These are phyloP conservation scores for Anguilla anguilla DNA, from an alignment of 2,797 vertebrate genomes.

Conservation along the genomic window DNA sequence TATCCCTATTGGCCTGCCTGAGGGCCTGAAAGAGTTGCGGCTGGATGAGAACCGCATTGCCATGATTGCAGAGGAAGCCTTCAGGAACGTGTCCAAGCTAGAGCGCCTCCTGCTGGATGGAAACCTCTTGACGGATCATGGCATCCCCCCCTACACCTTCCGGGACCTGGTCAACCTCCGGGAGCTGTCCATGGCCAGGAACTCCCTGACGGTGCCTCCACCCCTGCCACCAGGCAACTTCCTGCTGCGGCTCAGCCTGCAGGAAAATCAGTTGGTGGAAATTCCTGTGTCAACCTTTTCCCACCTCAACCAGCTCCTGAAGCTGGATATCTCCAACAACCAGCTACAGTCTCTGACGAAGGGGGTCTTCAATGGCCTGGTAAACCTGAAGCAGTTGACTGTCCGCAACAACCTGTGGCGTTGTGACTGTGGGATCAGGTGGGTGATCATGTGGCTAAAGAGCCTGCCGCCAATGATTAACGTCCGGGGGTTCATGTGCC, in stretches of 20 bases:
- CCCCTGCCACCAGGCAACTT: constrained; percentile 84
- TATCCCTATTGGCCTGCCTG: constrained; percentile 90
- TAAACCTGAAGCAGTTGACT: constrained; percentile 85
- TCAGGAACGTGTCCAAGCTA: constrained; percentile 90
- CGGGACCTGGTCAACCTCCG: constrained; percentile 87
- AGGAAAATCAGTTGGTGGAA: constrained; percentile 95
- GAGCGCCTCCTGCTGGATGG: constrained; percentile 93
- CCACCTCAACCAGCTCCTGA: constrained; percentile 84
- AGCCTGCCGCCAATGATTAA: constrained; percentile 85
- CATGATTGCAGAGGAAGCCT: constrained; percentile 89
- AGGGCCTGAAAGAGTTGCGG: constrained; percentile 89
- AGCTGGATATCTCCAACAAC: constrained; percentile 92
- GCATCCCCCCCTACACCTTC: constrained; percentile 91
- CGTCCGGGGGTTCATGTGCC: constrained; percentile 91
- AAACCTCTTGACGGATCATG: constrained; percentile 92
- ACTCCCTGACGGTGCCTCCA: constrained; percentile 90
- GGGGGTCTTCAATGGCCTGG: constrained; percentile 89
- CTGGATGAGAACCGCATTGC: constrained; percentile 96
- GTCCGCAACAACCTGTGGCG: constrained; percentile 92
- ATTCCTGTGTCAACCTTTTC: constrained; percentile 88
- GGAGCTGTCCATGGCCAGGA: constrained; percentile 90
- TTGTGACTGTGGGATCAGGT: constrained; percentile 92
- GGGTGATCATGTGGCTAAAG: constrained; percentile 96
- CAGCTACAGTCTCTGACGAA: constrained; percentile 84
- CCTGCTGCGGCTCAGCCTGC: constrained; percentile 85